phyloP scores from a whole-genome alignment of 2,113 vertebrate genomes.

The Amazona vittata region DNA sequence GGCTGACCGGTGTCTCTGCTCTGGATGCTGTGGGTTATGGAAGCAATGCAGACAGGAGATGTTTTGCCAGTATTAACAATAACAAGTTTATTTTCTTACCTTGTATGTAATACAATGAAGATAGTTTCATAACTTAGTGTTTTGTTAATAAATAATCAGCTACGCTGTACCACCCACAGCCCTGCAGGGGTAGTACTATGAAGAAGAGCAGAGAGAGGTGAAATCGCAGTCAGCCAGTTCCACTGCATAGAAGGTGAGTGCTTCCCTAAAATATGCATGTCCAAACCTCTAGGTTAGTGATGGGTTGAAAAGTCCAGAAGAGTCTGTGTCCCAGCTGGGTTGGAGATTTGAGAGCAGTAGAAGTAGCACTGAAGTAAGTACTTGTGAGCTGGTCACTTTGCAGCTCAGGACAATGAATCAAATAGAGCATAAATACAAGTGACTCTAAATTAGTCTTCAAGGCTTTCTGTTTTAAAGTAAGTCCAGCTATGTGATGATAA shows the following conservation, averaged over 20 bases:
- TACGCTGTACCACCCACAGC: not conserved
- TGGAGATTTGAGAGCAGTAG: not conserved
- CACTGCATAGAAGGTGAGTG: not conserved
- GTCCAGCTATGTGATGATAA: not conserved
- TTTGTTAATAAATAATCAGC: constrained; percentile 41
- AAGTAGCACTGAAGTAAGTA: not conserved
- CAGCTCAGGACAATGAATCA: not conserved
- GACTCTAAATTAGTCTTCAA: not conserved
- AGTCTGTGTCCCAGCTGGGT: not conserved
- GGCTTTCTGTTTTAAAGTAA: not conserved
- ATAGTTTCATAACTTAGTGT: not conserved
- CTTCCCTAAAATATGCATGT: not conserved
- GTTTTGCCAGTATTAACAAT: not conserved
- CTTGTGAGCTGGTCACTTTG: not conserved
- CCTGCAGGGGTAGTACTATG: not conserved
- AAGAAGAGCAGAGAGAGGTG: not conserved
- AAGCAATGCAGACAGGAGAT: not conserved
- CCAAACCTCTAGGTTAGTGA: not conserved
- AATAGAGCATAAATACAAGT: not conserved
- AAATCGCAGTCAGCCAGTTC: not conserved
- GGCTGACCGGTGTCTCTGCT: not conserved
- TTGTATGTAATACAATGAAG: not conserved
- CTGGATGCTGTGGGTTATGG: accelerated
- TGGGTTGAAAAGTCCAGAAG: not conserved
- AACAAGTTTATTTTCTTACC: constrained; percentile 27